Percentiles rank a stretch among this genome's conserved stretches.
Evolutionary conservation across 2,113 vertebrate genomes (phyloP).

Genomic region (Sebastes fasciatus): DNA sequence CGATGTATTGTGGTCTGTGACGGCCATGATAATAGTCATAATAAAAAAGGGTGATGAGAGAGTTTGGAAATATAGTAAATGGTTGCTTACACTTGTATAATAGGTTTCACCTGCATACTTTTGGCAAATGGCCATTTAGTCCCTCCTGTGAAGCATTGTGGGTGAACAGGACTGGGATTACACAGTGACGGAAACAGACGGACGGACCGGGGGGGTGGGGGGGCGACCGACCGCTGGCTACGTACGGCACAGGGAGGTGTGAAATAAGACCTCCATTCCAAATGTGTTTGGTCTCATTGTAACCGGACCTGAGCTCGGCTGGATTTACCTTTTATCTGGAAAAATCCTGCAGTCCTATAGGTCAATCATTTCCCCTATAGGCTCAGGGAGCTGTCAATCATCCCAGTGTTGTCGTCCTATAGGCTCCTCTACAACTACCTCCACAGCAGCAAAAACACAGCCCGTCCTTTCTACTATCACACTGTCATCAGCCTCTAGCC

Average conservation of each 20-base stretch:
- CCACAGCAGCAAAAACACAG: conserved; percentile 88
- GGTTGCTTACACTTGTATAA: neutral
- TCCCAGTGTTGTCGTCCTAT: conserved; percentile 36
- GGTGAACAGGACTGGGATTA: conserved; percentile 2
- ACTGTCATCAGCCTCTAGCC: conserved; percentile 74
- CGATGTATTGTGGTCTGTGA: conserved; percentile 37
- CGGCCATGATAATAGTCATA: conserved; percentile 19
- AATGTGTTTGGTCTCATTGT: neutral
- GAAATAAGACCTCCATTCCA: neutral
- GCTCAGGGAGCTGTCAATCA: conserved; percentile 49
- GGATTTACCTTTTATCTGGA: neutral
- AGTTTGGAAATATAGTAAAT: conserved; percentile 25
- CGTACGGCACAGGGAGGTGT: neutral
- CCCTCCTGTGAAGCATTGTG: conserved; percentile 23
- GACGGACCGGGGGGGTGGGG: neutral
- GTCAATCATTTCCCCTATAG: conserved; percentile 33
- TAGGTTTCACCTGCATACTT: conserved; percentile 5
- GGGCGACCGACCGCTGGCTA: neutral
- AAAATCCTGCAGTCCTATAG: conserved; percentile 25
- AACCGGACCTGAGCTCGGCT: conserved; percentile 6
- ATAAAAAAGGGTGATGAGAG: conserved; percentile 27
- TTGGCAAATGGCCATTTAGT: neutral
- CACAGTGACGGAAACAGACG: conserved; percentile 3
- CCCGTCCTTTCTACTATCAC: conserved; percentile 52
- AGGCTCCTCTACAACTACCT: conserved; percentile 91